Conservation (phyloP, 2,113 vertebrate species). For the Paracanthobrama guichenoti region DNA sequence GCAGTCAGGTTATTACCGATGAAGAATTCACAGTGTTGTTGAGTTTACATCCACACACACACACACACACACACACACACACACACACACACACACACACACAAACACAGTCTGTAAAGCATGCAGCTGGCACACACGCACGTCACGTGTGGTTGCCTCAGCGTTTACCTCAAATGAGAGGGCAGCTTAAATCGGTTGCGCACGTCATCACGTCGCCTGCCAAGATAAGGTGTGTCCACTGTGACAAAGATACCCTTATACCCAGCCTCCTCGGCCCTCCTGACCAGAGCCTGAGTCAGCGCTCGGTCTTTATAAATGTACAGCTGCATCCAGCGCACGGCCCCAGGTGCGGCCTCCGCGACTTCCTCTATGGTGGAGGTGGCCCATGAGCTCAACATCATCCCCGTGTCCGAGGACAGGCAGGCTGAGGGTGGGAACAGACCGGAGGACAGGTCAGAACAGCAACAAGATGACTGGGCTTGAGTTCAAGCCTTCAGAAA, state of each 20-base stretch:
- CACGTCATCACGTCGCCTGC: slow-evolving; percentile 84
- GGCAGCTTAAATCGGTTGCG: slow-evolving; percentile 91
- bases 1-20: neutral
- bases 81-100: neutral
- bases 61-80: neutral
- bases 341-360: slow-evolving; percentile 68
- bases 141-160: slow-evolving; percentile 25
- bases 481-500: neutral
- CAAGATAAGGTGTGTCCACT: slow-evolving; percentile 89
- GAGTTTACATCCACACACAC: neutral
- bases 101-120: slow-evolving; percentile 20
- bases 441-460: neutral
- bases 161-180: slow-evolving; percentile 85
- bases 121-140: slow-evolving; percentile 24
- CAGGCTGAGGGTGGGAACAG: slow-evolving; percentile 77
- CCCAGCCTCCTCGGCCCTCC: slow-evolving; percentile 81
- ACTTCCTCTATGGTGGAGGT: slow-evolving; percentile 95
- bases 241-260: slow-evolving; percentile 92
- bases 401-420: slow-evolving; percentile 80
- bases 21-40: neutral
- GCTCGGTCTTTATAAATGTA: slow-evolving; percentile 91
- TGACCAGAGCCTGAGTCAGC: slow-evolving; percentile 83
- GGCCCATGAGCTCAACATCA: slow-evolving; percentile 98
- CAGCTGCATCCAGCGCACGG: slow-evolving; percentile 85
- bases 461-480: neutral